Conservation (phyloP, 2,888 invertebrate species). For the Prionchulus punctatus region DNA sequence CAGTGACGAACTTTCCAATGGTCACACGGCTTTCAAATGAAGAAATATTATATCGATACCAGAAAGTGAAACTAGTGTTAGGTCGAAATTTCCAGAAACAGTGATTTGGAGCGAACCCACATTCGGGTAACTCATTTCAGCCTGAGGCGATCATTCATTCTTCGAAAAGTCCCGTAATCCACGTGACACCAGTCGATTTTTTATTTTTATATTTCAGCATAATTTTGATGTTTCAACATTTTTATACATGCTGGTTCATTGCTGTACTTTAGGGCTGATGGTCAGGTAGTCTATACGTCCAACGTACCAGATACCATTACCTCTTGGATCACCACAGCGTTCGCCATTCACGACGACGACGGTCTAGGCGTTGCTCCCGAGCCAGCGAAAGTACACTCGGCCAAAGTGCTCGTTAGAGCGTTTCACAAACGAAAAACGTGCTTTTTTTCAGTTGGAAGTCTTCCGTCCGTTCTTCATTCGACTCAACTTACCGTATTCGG, state of each 20-base stretch:
- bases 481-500: slow-evolving; percentile 67
- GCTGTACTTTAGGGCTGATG: slow-evolving; percentile 34
- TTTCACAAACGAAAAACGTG: slow-evolving; percentile 2
- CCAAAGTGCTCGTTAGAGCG: slow-evolving; percentile 6
- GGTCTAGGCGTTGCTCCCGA: slow-evolving; percentile 59
- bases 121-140: no score
- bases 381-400: slow-evolving; percentile 42
- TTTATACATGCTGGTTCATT: neutral
- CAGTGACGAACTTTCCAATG: no score
- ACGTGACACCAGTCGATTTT: neutral
- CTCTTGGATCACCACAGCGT: slow-evolving; percentile 66
- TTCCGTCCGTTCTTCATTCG: slow-evolving; percentile 68
- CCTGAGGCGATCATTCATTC: no score
- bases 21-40: no score
- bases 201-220: neutral
- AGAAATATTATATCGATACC: no score
- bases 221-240: no score
- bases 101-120: no score
- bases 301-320: slow-evolving; percentile 64
- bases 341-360: slow-evolving; percentile 55
- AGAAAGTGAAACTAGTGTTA: no score
- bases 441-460: slow-evolving; percentile 47
- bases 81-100: no score
- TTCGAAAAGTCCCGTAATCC: neutral
- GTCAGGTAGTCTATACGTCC: slow-evolving; percentile 42